phyloP scores from a whole-genome alignment of 1,140 invertebrate species.

The Daktulosphaira vitifoliae region DNA sequence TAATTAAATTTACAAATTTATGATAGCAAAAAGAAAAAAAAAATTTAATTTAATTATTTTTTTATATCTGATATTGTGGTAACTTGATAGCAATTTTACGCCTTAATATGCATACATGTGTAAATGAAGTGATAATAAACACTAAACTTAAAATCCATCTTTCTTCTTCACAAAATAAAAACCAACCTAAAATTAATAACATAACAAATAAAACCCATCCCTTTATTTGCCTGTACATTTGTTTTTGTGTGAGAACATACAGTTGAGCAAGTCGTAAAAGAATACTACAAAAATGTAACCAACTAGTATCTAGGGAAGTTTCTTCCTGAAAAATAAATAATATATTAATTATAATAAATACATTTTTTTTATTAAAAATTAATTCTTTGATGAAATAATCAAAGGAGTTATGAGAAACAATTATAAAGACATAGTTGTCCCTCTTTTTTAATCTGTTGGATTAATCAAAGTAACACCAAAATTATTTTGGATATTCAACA shows the following conservation, averaged over 20 bases:
- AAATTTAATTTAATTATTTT: not conserved
- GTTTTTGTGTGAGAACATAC: constrained; percentile 22
- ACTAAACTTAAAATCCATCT: constrained; percentile 4
- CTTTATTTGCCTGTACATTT: constrained; percentile 21
- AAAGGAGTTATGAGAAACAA: too few species aligned
- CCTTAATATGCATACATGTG: constrained; percentile 17
- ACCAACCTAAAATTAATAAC: constrained; percentile 15
- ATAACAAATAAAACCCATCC: constrained; percentile 1
- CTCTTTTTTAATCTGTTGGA: too few species aligned
- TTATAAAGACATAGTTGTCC: too few species aligned
- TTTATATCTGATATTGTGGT: constrained; percentile 26
- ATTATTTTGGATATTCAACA: too few species aligned
- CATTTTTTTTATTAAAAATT: too few species aligned
- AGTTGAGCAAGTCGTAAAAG: constrained; percentile 14
- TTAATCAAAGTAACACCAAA: too few species aligned
- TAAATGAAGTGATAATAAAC: not conserved
- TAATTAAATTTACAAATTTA: not conserved
- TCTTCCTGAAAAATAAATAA: constrained; percentile 10
- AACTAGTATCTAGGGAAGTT: constrained; percentile 3
- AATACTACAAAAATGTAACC: constrained; percentile 18
- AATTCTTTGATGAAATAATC: too few species aligned
- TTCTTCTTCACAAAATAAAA: constrained; percentile 2
- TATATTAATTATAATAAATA: too few species aligned
- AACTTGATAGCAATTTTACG: constrained; percentile 23
- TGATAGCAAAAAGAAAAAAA: not conserved